Conservation (phyloP, 2,113 vertebrate genomes). For the Gnathonemus longibarbis region DNA sequence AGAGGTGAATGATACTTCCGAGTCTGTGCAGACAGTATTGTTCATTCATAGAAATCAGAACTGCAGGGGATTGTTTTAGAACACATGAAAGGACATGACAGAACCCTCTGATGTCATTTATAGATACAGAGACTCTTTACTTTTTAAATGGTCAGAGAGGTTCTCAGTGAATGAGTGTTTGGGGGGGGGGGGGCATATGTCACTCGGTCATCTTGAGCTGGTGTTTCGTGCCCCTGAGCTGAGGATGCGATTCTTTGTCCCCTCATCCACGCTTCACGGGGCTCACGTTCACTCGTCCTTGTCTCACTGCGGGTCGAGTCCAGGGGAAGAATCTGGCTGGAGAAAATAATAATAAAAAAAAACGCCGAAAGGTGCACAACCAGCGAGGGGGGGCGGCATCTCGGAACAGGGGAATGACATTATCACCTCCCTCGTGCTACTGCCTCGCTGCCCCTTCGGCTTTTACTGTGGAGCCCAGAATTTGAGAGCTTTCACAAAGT, state of each 20-base stretch:
- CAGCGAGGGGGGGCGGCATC: neutral
- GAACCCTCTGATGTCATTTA: slow-evolving; percentile 39
- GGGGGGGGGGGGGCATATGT: slow-evolving; percentile 28
- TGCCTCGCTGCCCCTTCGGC: neutral
- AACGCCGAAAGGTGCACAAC: neutral
- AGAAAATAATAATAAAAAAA: neutral
- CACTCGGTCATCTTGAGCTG: slow-evolving; percentile 18
- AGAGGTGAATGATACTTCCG: slow-evolving; percentile 23
- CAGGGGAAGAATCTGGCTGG: neutral
- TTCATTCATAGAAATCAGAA: slow-evolving; percentile 32
- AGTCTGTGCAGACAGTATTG: slow-evolving; percentile 14
- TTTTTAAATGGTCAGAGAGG: slow-evolving; percentile 7
- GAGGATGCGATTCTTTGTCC: neutral
- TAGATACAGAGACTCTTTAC: slow-evolving; percentile 30
- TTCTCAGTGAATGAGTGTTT: neutral
- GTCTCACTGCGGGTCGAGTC: neutral
- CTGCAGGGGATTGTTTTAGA: slow-evolving; percentile 35
- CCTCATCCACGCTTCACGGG: neutral
- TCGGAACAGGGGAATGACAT: neutral
- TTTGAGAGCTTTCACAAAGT: slow-evolving; percentile 2
- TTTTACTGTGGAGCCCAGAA: neutral
- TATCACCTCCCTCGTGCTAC: neutral
- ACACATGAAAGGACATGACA: slow-evolving; percentile 33
- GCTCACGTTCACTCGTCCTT: neutral
- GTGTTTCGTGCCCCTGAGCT: neutral